phyloP scores from a whole-genome alignment of 2,888 invertebrate species.

The Drosophila neonasuta region DNA sequence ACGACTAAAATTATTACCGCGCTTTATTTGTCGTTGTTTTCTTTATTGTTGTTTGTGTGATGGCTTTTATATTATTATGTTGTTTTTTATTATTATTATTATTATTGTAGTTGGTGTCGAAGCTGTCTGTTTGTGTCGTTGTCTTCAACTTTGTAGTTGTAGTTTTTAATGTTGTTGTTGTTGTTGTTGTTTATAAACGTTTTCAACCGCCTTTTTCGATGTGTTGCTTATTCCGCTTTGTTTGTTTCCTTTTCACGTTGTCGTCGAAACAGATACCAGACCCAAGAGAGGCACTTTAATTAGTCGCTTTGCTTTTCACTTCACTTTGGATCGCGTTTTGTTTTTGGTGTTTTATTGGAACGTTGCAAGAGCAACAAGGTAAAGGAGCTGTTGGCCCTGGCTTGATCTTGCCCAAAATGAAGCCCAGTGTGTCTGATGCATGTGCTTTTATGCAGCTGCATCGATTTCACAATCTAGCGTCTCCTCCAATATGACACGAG shows the following conservation, averaged over 20 bases:
- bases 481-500: constrained; percentile 26
- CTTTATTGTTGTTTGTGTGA: constrained; percentile 32
- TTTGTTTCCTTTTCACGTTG: constrained; percentile 66
- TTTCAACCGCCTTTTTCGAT: constrained; percentile 50
- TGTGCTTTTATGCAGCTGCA: constrained; percentile 45
- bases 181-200: constrained; percentile 52
- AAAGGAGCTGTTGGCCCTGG: constrained; percentile 22
- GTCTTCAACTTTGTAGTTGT: constrained; percentile 28
- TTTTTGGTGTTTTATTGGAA: constrained; percentile 19
- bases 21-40: constrained; percentile 46
- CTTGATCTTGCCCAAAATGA: constrained; percentile 47
- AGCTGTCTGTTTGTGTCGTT: constrained; percentile 32
- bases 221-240: constrained; percentile 64
- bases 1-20: constrained; percentile 69
- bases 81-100: constrained; percentile 23
- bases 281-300: constrained; percentile 46
- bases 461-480: constrained; percentile 37
- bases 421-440: constrained; percentile 28
- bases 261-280: constrained; percentile 29
- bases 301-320: constrained; percentile 64
- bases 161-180: constrained; percentile 3
- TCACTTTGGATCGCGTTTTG: constrained; percentile 31
- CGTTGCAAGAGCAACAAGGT: constrained; percentile 12
- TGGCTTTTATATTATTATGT: constrained; percentile 29
- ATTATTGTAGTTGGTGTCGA: constrained; percentile 40